Evolutionary conservation across 1,140 invertebrate genomes (phyloP).

Genomic region (Conus ventricosus): DNA sequence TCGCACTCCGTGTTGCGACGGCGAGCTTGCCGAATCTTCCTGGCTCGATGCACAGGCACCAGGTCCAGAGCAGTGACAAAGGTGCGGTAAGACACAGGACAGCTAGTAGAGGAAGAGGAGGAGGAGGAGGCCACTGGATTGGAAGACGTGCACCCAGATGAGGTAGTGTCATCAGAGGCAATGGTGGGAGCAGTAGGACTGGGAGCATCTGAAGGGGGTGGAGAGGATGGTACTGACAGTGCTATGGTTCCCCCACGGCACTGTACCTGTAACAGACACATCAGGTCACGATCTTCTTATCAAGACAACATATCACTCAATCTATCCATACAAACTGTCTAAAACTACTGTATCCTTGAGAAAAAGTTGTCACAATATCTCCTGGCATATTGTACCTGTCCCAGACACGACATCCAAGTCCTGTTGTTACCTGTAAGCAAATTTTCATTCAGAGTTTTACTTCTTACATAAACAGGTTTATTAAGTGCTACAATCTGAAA

Average conservation of each 20-base stretch:
- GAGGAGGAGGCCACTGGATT: not conserved
- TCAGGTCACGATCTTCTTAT: too few relatives aligned
- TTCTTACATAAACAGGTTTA: too few relatives aligned
- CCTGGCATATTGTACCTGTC: too few relatives aligned
- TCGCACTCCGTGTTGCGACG: constrained; percentile 64
- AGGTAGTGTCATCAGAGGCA: constrained; percentile 14
- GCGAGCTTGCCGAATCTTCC: constrained; percentile 46
- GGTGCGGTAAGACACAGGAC: not conserved
- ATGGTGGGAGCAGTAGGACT: constrained; percentile 17
- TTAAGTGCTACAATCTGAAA: too few relatives aligned
- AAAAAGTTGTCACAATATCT: too few relatives aligned
- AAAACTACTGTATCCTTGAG: too few relatives aligned
- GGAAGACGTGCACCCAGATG: not conserved
- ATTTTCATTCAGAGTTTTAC: too few relatives aligned
- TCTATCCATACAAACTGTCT: too few relatives aligned
- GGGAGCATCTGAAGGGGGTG: constrained; percentile 17
- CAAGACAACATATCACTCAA: too few relatives aligned
- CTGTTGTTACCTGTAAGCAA: too few relatives aligned
- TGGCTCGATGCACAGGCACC: constrained; percentile 59
- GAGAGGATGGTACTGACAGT: constrained; percentile 28
- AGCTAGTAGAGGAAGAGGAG: not conserved
- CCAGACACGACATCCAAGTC: too few relatives aligned
- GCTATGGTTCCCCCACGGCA: constrained; percentile 10
- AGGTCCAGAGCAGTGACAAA: constrained; percentile 48
- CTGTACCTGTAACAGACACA: not conserved